Evolutionary conservation across 2,888 invertebrate species (phyloP).

Genomic region (Gonocerus acuteangulatus): DNA sequence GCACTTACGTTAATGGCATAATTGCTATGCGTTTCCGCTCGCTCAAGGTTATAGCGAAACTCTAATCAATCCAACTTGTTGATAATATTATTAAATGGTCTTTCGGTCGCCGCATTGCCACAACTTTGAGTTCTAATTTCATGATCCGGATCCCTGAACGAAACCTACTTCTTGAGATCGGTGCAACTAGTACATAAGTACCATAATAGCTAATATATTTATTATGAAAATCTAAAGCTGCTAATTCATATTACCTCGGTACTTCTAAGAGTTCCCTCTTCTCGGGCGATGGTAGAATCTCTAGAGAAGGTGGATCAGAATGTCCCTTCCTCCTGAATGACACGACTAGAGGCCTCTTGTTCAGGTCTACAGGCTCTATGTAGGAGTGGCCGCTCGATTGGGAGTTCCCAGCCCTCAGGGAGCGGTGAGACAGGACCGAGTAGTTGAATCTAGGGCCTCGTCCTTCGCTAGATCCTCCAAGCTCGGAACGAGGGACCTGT

Average conservation of each 20-base stretch:
- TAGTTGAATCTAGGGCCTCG: slow-evolving; percentile 34
- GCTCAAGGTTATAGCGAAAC: too few species aligned
- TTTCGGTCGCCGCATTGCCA: too few species aligned
- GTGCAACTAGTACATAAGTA: too few species aligned
- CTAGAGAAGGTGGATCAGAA: not conserved
- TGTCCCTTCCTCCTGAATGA: slow-evolving; percentile 33
- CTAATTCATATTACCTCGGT: slow-evolving; percentile 15
- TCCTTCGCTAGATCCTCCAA: slow-evolving; percentile 31
- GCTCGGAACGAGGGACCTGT: slow-evolving; percentile 25
- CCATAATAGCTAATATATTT: too few species aligned
- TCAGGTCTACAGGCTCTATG: slow-evolving; percentile 32
- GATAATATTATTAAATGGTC: too few species aligned
- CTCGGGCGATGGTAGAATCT: not conserved
- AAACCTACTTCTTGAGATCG: too few species aligned
- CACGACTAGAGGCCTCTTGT: slow-evolving; percentile 37
- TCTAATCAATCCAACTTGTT: too few species aligned
- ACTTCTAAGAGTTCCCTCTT: slow-evolving; percentile 25
- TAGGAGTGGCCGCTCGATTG: slow-evolving; percentile 25
- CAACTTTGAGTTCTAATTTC: too few species aligned
- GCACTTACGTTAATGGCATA: too few species aligned
- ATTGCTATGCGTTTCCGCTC: too few species aligned
- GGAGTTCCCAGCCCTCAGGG: slow-evolving; percentile 28
- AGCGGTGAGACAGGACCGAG: slow-evolving; percentile 34
- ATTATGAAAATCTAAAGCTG: too few species aligned
- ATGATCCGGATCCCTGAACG: too few species aligned